phyloP scores from a whole-genome alignment of 1,140 invertebrate species.

The Leptestheria dahalacensis region DNA sequence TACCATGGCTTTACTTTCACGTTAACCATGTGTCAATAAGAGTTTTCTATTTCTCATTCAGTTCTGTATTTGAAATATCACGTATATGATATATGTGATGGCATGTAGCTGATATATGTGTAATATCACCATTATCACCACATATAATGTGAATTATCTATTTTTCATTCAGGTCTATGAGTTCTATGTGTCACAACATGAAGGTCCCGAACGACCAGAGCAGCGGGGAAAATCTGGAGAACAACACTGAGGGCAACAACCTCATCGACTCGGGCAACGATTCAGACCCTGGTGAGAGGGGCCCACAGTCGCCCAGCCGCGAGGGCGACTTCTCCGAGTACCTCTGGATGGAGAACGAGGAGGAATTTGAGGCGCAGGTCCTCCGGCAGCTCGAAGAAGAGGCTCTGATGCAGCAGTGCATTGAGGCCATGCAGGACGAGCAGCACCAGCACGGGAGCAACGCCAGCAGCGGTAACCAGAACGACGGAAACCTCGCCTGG shows the following conservation, averaged over 20 bases:
- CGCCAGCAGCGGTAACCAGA: neutral
- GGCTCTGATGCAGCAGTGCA: slow-evolving; percentile 68
- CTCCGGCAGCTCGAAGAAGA: slow-evolving; percentile 69
- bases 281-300: slow-evolving; percentile 26
- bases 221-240: neutral
- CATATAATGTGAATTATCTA: neutral
- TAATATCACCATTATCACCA: neutral
- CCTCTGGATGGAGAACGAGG: slow-evolving; percentile 82
- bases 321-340: slow-evolving; percentile 70
- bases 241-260: neutral
- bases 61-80: no score
- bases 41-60: no score
- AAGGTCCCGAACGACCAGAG: neutral
- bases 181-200: neutral
- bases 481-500: neutral
- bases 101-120: no score
- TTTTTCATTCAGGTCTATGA: neutral
- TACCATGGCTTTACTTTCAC: no score
- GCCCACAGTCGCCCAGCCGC: slow-evolving; percentile 28
- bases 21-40: no score
- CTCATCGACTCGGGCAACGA: slow-evolving; percentile 21
- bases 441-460: slow-evolving; percentile 15
- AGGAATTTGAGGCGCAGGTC: slow-evolving; percentile 74
- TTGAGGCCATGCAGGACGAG: slow-evolving; percentile 64
- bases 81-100: no score